phyloP scores from a whole-genome alignment of 2,888 invertebrate genomes.

The Pseudococcus longispinus region DNA sequence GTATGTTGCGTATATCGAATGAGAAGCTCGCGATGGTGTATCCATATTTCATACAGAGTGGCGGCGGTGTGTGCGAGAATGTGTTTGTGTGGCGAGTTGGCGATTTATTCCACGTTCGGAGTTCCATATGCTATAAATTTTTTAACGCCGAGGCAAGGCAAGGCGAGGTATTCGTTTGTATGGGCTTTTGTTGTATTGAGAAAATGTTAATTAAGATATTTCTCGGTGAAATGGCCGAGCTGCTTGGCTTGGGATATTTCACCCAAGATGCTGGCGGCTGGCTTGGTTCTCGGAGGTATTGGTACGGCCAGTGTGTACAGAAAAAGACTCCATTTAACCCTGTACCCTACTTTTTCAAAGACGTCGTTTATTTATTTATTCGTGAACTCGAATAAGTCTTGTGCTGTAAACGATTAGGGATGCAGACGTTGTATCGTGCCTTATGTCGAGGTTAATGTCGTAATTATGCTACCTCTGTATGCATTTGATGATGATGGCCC shows the following conservation, averaged over 20 bases:
- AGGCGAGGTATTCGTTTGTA: neutral
- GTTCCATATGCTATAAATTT: conserved; percentile 9
- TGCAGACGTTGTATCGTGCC: neutral
- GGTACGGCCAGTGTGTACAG: neutral
- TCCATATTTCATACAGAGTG: neutral
- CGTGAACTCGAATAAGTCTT: no score
- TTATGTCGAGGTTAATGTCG: neutral
- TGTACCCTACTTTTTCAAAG: neutral
- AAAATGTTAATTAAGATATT: conserved; percentile 7
- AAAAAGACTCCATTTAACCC: neutral
- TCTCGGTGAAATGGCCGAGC: neutral
- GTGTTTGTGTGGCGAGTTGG: neutral
- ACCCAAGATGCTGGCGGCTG: neutral
- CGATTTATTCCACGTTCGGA: neutral
- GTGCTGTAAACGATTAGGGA: neutral
- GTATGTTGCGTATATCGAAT: neutral
- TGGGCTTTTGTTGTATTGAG: conserved; percentile 23
- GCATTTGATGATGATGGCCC: neutral
- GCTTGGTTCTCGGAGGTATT: neutral
- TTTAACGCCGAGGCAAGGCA: neutral
- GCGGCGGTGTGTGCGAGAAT: neutral
- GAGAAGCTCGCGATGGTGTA: neutral
- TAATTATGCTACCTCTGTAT: neutral
- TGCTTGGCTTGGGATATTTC: neutral
- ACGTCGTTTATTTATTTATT: neutral